Percentiles rank a stretch among this genome's conserved stretches.
Conservation (phyloP, 2,888 invertebrate species). For the Pardosa pseudoannulata region DNA sequence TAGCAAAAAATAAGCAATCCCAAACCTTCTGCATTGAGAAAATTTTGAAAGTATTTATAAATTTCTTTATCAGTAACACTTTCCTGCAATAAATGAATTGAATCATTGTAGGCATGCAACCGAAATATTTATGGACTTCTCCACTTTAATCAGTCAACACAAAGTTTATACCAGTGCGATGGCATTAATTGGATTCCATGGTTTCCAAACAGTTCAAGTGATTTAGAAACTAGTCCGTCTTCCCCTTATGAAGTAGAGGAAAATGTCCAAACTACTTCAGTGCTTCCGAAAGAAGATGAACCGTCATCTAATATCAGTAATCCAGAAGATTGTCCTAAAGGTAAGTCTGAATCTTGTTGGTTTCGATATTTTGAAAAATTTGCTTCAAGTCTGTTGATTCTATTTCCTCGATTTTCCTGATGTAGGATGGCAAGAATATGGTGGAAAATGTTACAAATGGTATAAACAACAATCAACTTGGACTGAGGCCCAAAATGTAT, state of each 20-base stretch:
- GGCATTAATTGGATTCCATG: conserved; percentile 64
- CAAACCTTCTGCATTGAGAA: no score
- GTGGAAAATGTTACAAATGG: conserved; percentile 58
- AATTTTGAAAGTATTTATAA: no score
- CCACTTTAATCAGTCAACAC: conserved; percentile 40
- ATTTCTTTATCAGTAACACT: no score
- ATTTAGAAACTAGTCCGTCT: background rate
- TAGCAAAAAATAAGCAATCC: no score
- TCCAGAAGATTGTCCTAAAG: conserved; percentile 34
- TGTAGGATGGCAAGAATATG: conserved; percentile 64
- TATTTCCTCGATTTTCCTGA: no score
- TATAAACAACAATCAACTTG: conserved; percentile 46
- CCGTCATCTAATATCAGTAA: background rate
- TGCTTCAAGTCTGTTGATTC: no score
- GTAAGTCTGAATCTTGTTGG: no score
- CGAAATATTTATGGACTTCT: conserved; percentile 50
- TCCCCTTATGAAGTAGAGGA: background rate
- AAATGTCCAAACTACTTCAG: background rate
- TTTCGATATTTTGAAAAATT: background rate
- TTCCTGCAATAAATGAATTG: no score
- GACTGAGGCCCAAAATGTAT: conserved; percentile 39
- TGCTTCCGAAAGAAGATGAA: conserved; percentile 16
- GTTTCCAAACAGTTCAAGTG: conserved; percentile 26
- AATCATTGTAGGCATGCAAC: conserved; percentile 38
- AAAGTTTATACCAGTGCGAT: conserved; percentile 58